Evolutionary conservation across 2,113 vertebrate genomes (phyloP).

Genomic region (Hassar affinis): DNA sequence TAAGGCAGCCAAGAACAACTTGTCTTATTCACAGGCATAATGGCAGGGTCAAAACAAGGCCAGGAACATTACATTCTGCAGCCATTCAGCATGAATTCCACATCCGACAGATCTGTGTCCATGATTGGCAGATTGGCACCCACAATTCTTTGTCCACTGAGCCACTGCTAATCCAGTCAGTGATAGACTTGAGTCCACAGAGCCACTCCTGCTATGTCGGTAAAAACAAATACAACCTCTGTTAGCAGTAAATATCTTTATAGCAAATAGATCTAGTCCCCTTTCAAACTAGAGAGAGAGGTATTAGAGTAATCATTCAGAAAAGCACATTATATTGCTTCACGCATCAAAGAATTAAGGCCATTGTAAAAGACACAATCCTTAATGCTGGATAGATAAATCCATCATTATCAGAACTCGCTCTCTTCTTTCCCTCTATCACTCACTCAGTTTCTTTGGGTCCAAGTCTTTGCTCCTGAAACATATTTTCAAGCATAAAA

Average conservation of each 20-base stretch:
- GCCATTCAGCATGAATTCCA: slow-evolving; percentile 8
- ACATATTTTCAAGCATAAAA: slow-evolving; percentile 71
- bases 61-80: slow-evolving; percentile 15
- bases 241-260: neutral
- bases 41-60: slow-evolving; percentile 18
- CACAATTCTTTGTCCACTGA: slow-evolving; percentile 15
- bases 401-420: slow-evolving; percentile 50
- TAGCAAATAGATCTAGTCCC: slow-evolving; percentile 9
- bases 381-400: slow-evolving; percentile 44
- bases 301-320: slow-evolving; percentile 46
- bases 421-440: neutral
- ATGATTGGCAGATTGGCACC: slow-evolving; percentile 11
- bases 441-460: neutral
- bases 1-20: slow-evolving; percentile 31
- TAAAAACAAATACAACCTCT: neutral
- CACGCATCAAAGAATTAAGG: slow-evolving; percentile 32
- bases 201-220: neutral
- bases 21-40: slow-evolving; percentile 31
- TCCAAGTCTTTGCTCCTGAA: slow-evolving; percentile 51
- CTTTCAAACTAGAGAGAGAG: slow-evolving; percentile 33
- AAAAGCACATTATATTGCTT: slow-evolving; percentile 42
- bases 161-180: slow-evolving; percentile 16
- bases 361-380: slow-evolving; percentile 48
- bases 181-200: slow-evolving; percentile 15
- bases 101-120: neutral